Evolutionary conservation across 2,113 vertebrate genomes (phyloP), one percentile per base, ranked within the genome.

Genomic region (Centropristis striata): DNA sequence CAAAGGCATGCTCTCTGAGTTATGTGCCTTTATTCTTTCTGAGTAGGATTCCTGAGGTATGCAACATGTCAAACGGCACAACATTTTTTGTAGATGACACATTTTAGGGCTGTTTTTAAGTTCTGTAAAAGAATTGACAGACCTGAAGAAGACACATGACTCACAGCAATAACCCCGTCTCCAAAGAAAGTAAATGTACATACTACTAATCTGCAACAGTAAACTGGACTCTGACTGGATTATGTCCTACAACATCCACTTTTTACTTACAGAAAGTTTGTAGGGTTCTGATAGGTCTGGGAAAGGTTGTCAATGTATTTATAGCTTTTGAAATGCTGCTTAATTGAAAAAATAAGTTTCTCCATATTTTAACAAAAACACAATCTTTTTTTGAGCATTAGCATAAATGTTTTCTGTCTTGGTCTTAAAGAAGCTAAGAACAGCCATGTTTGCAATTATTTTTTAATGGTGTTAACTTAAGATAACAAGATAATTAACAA

Each of bases 81-180:
- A 8, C 51, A 54, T 85, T 71, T 90, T 84, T 83, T 50, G 28
- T 9, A 27, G 68, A 74, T 81, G 81, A 85, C 79, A 65, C 64
- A 53, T 28, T 65, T 67, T 28, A 18, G 32, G 60, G 14, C 37
- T 79, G 49, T 42, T 63, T 50, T 63, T 67, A 49, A 37, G 53
- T 36, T 76, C 44, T 64, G 18, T 36, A 23, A 75, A 27, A 64
- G 39, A 73, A 28, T 59, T 25, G 63, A 60, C 58, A 44, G 44
- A 50, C 25, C 51, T 53, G 15, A 42, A 50, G 27, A 18, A 41
- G 12, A 71, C 28, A 12, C 36, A 36, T 27, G n/a, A 18, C 36
- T 44, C 21, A 8, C 10, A 59, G 44, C 5, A 53, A 42, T n/a
- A 37, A 16, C 27, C 10, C n/a, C 18, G 27, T 28, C 37, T 39